Percentiles rank a stretch among this genome's conserved stretches.
These are phyloP conservation scores for Pinna nobilis DNA, from an alignment of 1,140 invertebrate genomes.

Conservation along the genomic window DNA sequence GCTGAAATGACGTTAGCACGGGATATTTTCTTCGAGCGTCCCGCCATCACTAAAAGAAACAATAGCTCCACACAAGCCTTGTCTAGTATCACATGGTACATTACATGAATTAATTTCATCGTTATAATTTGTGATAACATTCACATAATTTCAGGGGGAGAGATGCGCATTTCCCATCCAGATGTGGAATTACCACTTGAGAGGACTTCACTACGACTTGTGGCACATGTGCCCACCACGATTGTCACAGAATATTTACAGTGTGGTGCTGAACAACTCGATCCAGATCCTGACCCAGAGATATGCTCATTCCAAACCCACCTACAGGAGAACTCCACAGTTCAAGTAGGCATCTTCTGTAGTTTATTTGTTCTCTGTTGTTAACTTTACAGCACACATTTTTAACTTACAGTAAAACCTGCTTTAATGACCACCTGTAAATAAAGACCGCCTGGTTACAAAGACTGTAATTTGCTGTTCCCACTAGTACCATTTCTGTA, in stretches of 20 bases:
- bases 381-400: neutral
- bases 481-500: too few species aligned
- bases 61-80: too few species aligned
- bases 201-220: slow-evolving; percentile 61
- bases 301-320: slow-evolving; percentile 65
- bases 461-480: too few species aligned
- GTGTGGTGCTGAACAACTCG: slow-evolving; percentile 65
- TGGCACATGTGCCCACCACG: slow-evolving; percentile 67
- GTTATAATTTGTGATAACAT: too few species aligned
- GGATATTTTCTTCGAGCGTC: too few species aligned
- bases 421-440: too few species aligned
- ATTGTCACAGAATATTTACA: slow-evolving; percentile 63
- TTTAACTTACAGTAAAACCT: too few species aligned
- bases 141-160: slow-evolving; percentile 58
- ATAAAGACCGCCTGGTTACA: too few species aligned
- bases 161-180: slow-evolving; percentile 70
- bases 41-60: too few species aligned
- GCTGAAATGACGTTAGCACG: too few species aligned
- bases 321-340: slow-evolving; percentile 62
- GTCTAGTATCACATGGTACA: too few species aligned
- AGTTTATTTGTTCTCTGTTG: neutral
- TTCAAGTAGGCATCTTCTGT: slow-evolving; percentile 52
- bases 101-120: too few species aligned
- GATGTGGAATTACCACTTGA: slow-evolving; percentile 72
- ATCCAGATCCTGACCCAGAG: slow-evolving; percentile 62